Evolutionary conservation across 2,888 invertebrate genomes (phyloP), one percentile per base, ranked within the genome.

Genomic region (Beris chalybata): DNA sequence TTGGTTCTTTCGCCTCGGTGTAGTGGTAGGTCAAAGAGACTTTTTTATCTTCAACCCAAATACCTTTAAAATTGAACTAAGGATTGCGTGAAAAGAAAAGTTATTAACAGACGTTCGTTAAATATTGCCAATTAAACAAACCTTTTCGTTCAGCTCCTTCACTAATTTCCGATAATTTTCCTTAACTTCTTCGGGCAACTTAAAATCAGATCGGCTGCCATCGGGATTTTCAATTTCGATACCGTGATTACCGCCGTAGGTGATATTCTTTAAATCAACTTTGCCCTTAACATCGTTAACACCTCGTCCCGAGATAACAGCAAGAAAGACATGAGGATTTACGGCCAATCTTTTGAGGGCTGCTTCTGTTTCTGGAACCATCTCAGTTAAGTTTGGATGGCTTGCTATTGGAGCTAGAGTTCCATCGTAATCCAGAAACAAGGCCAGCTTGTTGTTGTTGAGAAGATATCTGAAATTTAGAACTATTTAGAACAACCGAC

Each of bases 21-120:
- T 88, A 90, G 74, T 90, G 90, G 77, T 87, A 90, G 5, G 90
- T 90, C 52, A 90, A 77, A 0, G 89, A 81, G 0, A 89, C 87
- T 3, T 85, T 87, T 75, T 90, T 90, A 75, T 89, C 89, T 75
- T 90, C 90, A 0, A 90, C 88, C 90, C 90, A 90, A 0, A 89
- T 89, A 4, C 89, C 89, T 68, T 89, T 86, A 70, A 79, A 82
- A 72, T 85, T 86, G 0, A 87, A 82, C 84, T 84, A 31, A 57
- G 6, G 5, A 48, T 50, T 45, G 5, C 32, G 31, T 22, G 12
- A n/a, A 13, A 66, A 55, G 48, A 12, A 44, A 44, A 44, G 9
- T 44, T 44, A 44, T 4, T 13, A 44, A 44, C 30, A 47, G 31
- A 15, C 7, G n/a, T 31, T 29, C 22, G n/a, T 47, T 66, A 55